Percentiles rank a stretch among this genome's conserved stretches.
phyloP scores from a whole-genome alignment of 2,113 vertebrate genomes.

The Rhynchopsitta pachyrhyncha region DNA sequence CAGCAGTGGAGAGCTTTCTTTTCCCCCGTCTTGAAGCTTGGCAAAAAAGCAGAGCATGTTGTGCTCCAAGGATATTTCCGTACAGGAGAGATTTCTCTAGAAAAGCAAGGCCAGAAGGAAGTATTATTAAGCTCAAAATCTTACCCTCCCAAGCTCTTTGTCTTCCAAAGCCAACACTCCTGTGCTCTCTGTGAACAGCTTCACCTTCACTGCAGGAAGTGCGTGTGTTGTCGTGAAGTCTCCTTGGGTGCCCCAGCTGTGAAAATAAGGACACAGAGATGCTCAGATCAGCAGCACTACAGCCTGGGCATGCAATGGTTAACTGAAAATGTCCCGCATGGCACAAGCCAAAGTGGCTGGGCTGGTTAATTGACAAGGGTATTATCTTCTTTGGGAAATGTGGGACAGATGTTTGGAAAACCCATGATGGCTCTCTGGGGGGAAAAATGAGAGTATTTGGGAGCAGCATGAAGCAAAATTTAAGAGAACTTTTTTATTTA shows the following conservation, averaged over 20 bases:
- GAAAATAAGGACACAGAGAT: slow-evolving; percentile 60
- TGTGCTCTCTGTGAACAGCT: slow-evolving; percentile 96
- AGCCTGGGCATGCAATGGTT: neutral
- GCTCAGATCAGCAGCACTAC: neutral
- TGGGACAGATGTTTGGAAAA: slow-evolving; percentile 63
- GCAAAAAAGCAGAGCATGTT: slow-evolving; percentile 49
- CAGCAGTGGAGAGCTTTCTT: slow-evolving; percentile 12
- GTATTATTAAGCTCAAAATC: neutral
- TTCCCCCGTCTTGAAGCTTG: neutral
- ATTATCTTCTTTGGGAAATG: slow-evolving; percentile 59
- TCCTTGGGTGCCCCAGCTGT: slow-evolving; percentile 97
- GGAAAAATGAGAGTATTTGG: neutral
- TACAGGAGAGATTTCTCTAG: slow-evolving; percentile 43
- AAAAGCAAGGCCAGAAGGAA: slow-evolving; percentile 33
- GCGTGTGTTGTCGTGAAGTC: slow-evolving; percentile 97
- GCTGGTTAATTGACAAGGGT: slow-evolving; percentile 43
- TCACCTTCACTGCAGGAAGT: slow-evolving; percentile 95
- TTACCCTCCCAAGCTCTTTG: slow-evolving; percentile 96
- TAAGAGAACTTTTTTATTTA: neutral
- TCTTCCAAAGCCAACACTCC: slow-evolving; percentile 96
- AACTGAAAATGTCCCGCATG: slow-evolving; percentile 25
- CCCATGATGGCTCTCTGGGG: neutral
- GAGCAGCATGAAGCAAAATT: slow-evolving; percentile 15
- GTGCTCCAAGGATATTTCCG: slow-evolving; percentile 25
- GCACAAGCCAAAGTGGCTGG: slow-evolving; percentile 6